A percentile compares a stretch with the other conserved stretches of the same genome.
phyloP scores from a whole-genome alignment of 2,797 vertebrate genomes.

The Poeciliopsis infans region DNA sequence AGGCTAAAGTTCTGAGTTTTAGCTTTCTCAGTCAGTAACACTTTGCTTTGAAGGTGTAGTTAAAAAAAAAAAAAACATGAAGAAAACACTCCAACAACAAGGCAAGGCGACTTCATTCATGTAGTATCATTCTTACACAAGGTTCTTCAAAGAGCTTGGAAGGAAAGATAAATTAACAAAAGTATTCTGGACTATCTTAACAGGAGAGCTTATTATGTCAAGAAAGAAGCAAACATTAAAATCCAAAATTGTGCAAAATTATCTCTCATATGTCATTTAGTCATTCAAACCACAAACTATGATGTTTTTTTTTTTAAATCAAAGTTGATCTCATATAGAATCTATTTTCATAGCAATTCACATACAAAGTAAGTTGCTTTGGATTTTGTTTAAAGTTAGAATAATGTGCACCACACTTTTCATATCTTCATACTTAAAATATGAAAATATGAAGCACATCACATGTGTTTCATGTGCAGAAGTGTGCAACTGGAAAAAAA shows the following conservation, averaged over 20 bases:
- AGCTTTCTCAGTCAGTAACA: not conserved
- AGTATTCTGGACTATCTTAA: not conserved
- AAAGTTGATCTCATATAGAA: too few relatives aligned
- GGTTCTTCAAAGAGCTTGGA: not conserved
- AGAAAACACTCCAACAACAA: not conserved
- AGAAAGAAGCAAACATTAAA: too few relatives aligned
- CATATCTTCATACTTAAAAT: not conserved
- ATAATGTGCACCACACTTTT: not conserved
- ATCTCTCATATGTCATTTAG: too few relatives aligned
- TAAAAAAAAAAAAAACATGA: not conserved
- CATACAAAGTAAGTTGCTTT: not conserved
- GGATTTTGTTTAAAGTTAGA: not conserved
- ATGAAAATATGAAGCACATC: not conserved
- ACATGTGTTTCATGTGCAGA: slow-evolving; percentile 9
- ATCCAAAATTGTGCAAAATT: too few relatives aligned
- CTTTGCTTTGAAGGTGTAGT: not conserved
- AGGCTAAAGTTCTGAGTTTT: not conserved
- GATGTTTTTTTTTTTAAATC: too few relatives aligned
- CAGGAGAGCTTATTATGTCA: too few relatives aligned
- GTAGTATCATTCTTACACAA: not conserved
- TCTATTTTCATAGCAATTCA: not conserved
- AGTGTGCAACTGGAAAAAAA: slow-evolving; percentile 33
- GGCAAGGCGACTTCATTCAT: not conserved
- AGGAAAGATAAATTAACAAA: not conserved
- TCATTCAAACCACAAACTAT: too few relatives aligned